Evolutionary conservation across 2,797 vertebrate species (phyloP).

Genomic region (Anas acuta): DNA sequence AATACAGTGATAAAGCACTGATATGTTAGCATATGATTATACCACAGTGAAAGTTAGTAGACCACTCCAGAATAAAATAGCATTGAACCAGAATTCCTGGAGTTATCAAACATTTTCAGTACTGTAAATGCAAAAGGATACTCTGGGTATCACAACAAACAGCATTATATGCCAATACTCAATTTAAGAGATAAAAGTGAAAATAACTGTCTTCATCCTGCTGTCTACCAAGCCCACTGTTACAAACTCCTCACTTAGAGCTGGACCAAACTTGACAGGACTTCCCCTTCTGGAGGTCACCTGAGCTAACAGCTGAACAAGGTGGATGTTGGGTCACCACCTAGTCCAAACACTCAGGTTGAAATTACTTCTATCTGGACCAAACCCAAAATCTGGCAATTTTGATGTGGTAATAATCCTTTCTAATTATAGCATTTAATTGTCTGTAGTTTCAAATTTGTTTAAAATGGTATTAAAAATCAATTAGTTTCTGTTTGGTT

Average conservation of each 20-base stretch:
- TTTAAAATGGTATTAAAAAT: background rate
- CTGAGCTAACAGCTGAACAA: background rate
- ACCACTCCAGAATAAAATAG: background rate
- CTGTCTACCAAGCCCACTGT: accelerated
- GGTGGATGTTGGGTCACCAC: background rate
- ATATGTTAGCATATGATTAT: background rate
- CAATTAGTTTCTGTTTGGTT: background rate
- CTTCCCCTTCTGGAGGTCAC: background rate
- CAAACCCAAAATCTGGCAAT: background rate
- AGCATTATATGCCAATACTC: background rate
- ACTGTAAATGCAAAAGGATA: background rate
- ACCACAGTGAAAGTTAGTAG: background rate
- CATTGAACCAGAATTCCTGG: background rate
- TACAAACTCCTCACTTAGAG: background rate
- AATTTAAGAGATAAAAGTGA: background rate
- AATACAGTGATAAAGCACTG: background rate
- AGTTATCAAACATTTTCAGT: background rate
- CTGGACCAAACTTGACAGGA: background rate
- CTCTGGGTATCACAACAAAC: background rate
- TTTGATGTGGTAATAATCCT: background rate
- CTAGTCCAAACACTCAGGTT: background rate
- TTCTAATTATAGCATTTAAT: background rate
- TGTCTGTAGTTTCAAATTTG: background rate
- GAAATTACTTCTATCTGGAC: background rate
- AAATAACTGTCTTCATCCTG: background rate